Conservation (phyloP, 1,140 invertebrate species). For the Belonocnema kinseyi region DNA sequence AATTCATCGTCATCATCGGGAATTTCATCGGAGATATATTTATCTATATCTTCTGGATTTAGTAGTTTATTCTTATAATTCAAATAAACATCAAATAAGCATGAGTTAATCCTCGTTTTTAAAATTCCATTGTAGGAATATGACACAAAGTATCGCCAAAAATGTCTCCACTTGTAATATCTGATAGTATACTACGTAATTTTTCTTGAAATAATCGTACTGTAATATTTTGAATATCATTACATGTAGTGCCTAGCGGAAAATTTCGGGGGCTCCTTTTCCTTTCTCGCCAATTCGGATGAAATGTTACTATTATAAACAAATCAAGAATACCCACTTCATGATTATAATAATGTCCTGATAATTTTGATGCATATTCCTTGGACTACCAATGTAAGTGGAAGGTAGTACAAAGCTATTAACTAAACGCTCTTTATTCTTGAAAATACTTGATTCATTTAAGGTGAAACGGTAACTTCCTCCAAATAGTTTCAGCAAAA, state of each 20-base stretch:
- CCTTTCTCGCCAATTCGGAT: conserved; percentile 21
- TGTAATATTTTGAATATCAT: conserved; percentile 18
- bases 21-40: too few relatives aligned
- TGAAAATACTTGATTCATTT: too few relatives aligned
- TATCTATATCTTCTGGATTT: too few relatives aligned
- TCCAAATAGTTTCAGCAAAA: too few relatives aligned
- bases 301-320: conserved; percentile 19
- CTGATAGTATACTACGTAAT: not conserved
- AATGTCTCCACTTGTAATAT: not conserved
- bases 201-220: conserved; percentile 28
- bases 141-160: not conserved
- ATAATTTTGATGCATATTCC: conserved; percentile 45
- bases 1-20: too few relatives aligned
- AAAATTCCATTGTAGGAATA: too few relatives aligned
- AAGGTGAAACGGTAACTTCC: too few relatives aligned
- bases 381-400: conserved; percentile 40
- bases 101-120: too few relatives aligned
- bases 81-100: too few relatives aligned
- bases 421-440: too few relatives aligned
- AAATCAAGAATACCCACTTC: conserved; percentile 34
- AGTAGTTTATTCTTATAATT: too few relatives aligned
- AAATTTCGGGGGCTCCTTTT: not conserved
- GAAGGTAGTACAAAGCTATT: too few relatives aligned
- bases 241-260: not conserved
- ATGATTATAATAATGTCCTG: conserved; percentile 38